These are phyloP conservation scores for Hexactinellida sp. DNA, from an alignment of 37 sponge, comb jelly and placozoan species.

Conservation along the genomic window DNA sequence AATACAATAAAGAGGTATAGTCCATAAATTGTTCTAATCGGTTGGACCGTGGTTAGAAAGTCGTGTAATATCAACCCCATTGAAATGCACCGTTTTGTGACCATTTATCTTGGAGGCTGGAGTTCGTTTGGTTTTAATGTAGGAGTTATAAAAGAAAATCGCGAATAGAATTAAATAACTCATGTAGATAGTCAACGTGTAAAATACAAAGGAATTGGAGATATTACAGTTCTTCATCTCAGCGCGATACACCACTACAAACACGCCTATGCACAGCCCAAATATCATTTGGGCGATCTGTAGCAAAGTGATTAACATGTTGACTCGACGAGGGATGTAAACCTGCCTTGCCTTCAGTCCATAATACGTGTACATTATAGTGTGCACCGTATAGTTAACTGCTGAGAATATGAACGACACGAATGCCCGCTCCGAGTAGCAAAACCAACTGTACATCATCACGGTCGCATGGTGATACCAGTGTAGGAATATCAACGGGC, in stretches of 20 bases:
- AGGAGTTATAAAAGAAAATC: conserved; percentile 69
- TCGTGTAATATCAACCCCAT: background rate
- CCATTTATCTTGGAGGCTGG: background rate
- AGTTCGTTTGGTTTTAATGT: conserved; percentile 31
- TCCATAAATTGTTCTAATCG: no score
- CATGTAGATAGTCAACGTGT: conserved; percentile 46
- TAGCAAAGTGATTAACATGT: conserved; percentile 46
- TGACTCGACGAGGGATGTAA: conserved; percentile 42
- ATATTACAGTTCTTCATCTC: conserved; percentile 35
- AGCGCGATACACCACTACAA: conserved; percentile 24
- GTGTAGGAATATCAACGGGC: conserved; percentile 64
- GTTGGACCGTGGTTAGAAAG: background rate
- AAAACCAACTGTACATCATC: conserved; percentile 70
- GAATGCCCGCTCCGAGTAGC: conserved; percentile 39
- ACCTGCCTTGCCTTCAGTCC: conserved; percentile 66
- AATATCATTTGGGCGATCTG: conserved; percentile 68
- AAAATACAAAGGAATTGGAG: conserved; percentile 14
- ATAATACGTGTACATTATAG: conserved; percentile 89
- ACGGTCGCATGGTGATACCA: conserved; percentile 89
- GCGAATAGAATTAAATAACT: conserved; percentile 67
- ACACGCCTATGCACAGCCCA: conserved; percentile 38
- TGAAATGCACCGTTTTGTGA: background rate
- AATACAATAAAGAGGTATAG: no score
- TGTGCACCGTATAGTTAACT: conserved; percentile 68
- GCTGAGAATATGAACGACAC: conserved; percentile 37